Conservation (phyloP, 2,113 vertebrate genomes). For the Parus major region DNA sequence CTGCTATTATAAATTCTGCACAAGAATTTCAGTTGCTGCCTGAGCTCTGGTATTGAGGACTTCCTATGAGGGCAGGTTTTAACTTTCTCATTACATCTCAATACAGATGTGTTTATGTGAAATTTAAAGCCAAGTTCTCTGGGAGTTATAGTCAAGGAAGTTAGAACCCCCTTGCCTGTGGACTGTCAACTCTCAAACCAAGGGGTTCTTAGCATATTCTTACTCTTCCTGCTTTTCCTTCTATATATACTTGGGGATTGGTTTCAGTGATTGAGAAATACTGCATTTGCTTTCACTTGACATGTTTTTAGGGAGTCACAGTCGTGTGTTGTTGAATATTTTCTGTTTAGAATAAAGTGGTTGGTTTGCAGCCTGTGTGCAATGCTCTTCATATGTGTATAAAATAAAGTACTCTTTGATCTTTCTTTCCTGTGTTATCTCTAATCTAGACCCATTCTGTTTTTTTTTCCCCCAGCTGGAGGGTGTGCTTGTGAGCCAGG, state of each 20-base stretch:
- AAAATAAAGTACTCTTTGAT: slow-evolving; percentile 21
- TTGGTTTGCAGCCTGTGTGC: not conserved
- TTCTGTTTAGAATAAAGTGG: not conserved
- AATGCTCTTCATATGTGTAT: not conserved
- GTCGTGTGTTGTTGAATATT: not conserved
- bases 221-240: not conserved
- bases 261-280: not conserved
- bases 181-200: not conserved
- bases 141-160: not conserved
- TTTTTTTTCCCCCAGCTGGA: not conserved
- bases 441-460: not conserved
- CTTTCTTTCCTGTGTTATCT: not conserved
- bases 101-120: not conserved
- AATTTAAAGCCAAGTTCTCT: not conserved
- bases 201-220: not conserved
- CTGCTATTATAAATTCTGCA: not conserved
- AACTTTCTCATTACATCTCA: not conserved
- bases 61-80: not conserved
- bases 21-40: not conserved
- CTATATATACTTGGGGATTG: not conserved
- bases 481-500: not conserved
- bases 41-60: not conserved
- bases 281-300: not conserved
- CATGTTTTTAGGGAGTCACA: not conserved
- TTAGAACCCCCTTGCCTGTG: not conserved